Conservation (phyloP, 2,888 invertebrate species). For the Ashinkailepas kermadecensis region DNA sequence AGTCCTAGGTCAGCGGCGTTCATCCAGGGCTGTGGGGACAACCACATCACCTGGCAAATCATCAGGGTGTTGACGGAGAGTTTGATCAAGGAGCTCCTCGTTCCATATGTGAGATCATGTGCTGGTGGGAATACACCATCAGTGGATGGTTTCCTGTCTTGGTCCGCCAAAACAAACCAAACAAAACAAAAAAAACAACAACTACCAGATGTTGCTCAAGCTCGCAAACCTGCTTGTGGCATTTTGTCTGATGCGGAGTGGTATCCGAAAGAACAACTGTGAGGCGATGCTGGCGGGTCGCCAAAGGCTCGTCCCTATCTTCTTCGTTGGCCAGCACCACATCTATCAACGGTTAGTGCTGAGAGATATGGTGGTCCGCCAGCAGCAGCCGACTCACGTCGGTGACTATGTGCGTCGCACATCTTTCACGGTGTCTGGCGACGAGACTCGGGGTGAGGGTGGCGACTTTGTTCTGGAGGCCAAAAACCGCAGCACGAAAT, state of each 20-base stretch:
- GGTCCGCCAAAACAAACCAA: neutral
- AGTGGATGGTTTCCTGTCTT: neutral
- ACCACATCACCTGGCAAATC: neutral
- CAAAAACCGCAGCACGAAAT: neutral
- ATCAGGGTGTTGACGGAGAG: neutral
- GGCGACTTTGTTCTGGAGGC: neutral
- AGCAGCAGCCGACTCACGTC: neutral
- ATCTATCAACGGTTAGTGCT: neutral
- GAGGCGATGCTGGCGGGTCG: neutral
- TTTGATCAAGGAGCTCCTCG: neutral
- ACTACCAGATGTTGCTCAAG: neutral
- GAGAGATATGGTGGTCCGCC: neutral
- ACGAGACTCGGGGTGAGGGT: neutral
- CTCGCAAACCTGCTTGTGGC: neutral
- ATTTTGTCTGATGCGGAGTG: neutral
- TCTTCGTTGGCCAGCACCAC: neutral
- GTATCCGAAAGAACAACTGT: neutral
- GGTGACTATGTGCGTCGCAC: neutral
- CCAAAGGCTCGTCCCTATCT: neutral
- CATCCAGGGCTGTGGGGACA: neutral
- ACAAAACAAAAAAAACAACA: too few species aligned
- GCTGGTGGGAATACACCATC: neutral
- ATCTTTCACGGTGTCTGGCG: neutral
- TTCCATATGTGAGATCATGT: neutral
- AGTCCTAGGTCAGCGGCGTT: too few species aligned